A percentile compares a stretch with the other conserved stretches of the same genome.
Conservation (phyloP, 2,888 invertebrate genomes). For the Strigamia maritima region DNA sequence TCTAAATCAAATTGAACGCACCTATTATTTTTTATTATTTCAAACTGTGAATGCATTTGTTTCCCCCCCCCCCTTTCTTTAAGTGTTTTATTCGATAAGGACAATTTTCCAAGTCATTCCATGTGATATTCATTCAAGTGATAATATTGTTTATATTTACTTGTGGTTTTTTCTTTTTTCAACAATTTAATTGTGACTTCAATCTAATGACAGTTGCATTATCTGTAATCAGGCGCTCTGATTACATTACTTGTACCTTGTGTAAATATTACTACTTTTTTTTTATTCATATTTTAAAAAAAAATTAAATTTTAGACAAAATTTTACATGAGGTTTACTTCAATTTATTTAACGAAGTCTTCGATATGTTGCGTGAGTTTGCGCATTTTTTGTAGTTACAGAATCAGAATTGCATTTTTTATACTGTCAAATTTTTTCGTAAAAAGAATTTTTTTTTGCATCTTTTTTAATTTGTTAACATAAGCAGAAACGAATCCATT, state of each 20-base stretch:
- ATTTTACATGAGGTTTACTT: too few relatives aligned
- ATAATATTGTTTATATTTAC: conserved; percentile 7
- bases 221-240: background rate
- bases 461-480: background rate
- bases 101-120: background rate
- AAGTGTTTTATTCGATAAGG: background rate
- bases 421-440: too few relatives aligned
- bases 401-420: too few relatives aligned
- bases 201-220: background rate
- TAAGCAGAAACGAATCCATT: background rate
- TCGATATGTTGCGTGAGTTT: too few relatives aligned
- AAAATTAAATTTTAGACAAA: too few relatives aligned
- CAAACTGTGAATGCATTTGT: background rate
- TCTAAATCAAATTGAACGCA: too few relatives aligned
- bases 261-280: background rate
- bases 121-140: background rate
- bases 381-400: too few relatives aligned
- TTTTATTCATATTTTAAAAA: background rate
- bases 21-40: too few relatives aligned
- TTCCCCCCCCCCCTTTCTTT: too few relatives aligned
- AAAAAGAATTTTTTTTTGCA: background rate
- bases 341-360: too few relatives aligned
- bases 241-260: too few relatives aligned
- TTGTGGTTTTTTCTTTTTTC: background rate
- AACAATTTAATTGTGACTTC: background rate